These are phyloP conservation scores for Pteronotus mesoamericanus DNA, from an alignment of 2,797 vertebrate genomes.

Conservation along the genomic window DNA sequence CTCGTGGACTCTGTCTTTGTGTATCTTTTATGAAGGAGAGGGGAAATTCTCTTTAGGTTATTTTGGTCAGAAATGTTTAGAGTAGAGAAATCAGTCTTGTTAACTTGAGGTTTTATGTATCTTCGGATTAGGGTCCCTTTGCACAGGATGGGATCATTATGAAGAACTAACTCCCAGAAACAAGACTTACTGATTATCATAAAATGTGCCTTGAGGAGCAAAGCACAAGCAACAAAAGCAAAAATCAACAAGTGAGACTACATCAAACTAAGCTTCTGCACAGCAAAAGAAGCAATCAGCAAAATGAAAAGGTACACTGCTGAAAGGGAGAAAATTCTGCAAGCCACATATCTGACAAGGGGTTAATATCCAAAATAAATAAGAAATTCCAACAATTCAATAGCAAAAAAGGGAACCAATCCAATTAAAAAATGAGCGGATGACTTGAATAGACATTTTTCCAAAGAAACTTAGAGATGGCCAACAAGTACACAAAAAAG, in stretches of 20 bases:
- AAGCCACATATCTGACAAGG: neutral
- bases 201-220: neutral
- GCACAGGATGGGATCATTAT: neutral
- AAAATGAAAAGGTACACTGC: neutral
- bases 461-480: neutral
- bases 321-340: neutral
- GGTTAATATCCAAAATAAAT: neutral
- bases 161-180: neutral
- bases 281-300: neutral
- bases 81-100: neutral
- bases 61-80: neutral
- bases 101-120: neutral
- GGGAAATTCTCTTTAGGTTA: neutral
- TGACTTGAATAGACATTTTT: neutral
- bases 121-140: neutral
- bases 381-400: neutral
- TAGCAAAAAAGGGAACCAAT: neutral
- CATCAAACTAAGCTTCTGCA: neutral
- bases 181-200: neutral
- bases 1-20: neutral
- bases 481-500: neutral
- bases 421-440: neutral
- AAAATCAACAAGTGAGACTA: neutral
- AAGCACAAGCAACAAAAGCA: neutral
- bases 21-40: neutral